Percentiles rank a stretch among this genome's conserved stretches.
phyloP scores from a whole-genome alignment of 2,113 vertebrate species.

The Dasyornis broadbenti region DNA sequence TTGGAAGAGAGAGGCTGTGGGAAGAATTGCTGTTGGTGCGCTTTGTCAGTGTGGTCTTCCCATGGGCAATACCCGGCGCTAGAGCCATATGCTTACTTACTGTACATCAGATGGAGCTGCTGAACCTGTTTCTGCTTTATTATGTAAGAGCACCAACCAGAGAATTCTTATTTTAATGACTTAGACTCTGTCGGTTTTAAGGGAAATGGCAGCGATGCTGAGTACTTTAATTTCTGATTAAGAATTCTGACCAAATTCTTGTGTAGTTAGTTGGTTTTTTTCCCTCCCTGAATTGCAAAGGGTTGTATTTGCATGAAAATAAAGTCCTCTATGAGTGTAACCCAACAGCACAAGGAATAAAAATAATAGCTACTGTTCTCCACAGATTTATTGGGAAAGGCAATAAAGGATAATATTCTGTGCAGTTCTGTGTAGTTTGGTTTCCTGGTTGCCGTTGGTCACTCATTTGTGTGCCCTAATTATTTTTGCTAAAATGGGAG shows the following conservation, averaged over 20 bases:
- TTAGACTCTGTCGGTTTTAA: neutral
- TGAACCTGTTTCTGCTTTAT: neutral
- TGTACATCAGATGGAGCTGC: neutral
- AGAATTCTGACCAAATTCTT: neutral
- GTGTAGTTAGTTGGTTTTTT: neutral
- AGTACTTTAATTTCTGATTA: neutral
- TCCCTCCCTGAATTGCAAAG: neutral
- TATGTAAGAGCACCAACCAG: neutral
- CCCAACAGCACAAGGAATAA: neutral
- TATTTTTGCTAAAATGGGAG: conserved; percentile 1
- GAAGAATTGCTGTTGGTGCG: neutral
- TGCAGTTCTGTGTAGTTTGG: neutral
- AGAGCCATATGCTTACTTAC: fast-evolving
- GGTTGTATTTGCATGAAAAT: neutral
- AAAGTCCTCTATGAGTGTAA: neutral
- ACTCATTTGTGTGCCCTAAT: neutral
- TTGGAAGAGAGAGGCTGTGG: neutral
- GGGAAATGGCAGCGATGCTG: neutral
- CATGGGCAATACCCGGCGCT: neutral
- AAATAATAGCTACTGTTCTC: neutral
- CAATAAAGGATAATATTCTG: neutral
- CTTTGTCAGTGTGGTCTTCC: neutral
- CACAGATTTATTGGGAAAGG: neutral
- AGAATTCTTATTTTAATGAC: neutral
- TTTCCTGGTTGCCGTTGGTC: neutral